These are phyloP conservation scores for Thalassarche chlororhynchos DNA, from an alignment of 2,113 vertebrate species.

Conservation along the genomic window DNA sequence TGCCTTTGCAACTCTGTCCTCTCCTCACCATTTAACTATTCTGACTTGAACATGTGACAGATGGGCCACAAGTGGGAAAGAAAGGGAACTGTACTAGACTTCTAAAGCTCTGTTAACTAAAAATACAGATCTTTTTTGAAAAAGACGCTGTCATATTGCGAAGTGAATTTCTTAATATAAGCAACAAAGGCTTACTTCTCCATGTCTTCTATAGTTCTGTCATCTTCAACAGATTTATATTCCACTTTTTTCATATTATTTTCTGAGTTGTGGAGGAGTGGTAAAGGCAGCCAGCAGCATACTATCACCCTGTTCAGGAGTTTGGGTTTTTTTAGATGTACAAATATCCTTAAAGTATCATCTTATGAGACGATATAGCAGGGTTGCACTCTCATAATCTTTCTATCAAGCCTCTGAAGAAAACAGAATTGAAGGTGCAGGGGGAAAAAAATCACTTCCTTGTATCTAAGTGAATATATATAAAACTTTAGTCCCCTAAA, in stretches of 20 bases:
- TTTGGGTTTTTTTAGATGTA: not conserved
- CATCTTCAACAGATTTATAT: not conserved
- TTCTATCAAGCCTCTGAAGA: not conserved
- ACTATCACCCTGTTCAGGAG: not conserved
- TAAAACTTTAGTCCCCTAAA: not conserved
- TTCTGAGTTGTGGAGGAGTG: not conserved
- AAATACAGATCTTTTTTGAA: not conserved
- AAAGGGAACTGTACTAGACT: not conserved
- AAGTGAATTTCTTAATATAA: not conserved
- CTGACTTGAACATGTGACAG: not conserved
- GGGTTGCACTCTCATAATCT: not conserved
- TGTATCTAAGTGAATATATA: not conserved
- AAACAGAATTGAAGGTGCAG: not conserved
- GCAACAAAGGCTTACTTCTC: not conserved
- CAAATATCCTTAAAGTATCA: not conserved
- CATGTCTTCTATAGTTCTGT: not conserved
- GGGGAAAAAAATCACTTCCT: not conserved
- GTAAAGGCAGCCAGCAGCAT: not conserved
- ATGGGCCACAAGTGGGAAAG: not conserved
- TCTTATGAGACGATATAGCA: not conserved
- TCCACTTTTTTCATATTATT: not conserved
- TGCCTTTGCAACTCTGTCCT: not conserved
- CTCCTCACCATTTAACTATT: conserved; percentile 9
- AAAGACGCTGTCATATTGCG: not conserved
- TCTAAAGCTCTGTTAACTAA: not conserved